These are phyloP conservation scores for Octodon degus DNA, from an alignment of 2,113 vertebrate genomes.

Conservation along the genomic window DNA sequence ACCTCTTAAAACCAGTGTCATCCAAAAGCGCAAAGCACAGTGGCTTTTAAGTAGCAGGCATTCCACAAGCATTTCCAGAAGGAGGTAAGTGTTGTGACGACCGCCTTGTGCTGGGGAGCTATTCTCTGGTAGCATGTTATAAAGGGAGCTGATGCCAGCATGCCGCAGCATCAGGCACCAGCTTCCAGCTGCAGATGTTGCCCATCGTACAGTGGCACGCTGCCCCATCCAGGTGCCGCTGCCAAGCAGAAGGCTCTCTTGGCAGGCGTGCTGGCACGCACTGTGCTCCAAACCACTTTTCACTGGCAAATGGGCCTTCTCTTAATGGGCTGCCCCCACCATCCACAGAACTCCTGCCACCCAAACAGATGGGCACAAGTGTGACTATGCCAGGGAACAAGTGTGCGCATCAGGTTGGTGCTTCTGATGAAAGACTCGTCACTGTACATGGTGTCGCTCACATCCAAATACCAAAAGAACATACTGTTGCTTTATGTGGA, in stretches of 20 bases:
- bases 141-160: fast-evolving
- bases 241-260: conserved; percentile 74
- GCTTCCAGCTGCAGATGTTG: conserved; percentile 58
- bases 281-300: background rate
- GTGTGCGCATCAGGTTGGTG: background rate
- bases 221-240: background rate
- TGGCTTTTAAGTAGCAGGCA: background rate
- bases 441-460: background rate
- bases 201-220: background rate
- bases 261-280: conserved; percentile 2
- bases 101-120: background rate
- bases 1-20: background rate
- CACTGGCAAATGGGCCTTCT: conserved; percentile 11
- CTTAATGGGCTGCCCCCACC: background rate
- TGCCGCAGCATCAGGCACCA: background rate
- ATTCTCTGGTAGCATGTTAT: background rate
- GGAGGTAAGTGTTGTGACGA: background rate
- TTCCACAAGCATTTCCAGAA: background rate
- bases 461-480: background rate
- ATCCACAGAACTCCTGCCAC: conserved; percentile 45
- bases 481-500: background rate
- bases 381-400: background rate
- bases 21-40: background rate
- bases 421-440: background rate
- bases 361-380: conserved; percentile 57